Base-by-base conservation (phyloP, 2,888 invertebrate species). In the Luperina nickerlii region DNA sequence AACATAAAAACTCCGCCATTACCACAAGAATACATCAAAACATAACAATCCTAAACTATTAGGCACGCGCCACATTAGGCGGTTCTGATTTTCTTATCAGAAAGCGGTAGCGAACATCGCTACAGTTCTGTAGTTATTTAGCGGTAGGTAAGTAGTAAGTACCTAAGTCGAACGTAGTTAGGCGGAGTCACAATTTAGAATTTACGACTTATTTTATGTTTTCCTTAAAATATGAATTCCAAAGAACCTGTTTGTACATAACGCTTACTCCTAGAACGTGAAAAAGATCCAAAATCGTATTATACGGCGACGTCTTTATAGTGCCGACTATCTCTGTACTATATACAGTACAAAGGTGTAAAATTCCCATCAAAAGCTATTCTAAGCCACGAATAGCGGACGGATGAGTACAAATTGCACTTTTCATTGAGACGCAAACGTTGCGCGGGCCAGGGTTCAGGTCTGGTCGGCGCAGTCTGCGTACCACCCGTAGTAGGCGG, bases 391-490 rank as follows among this genome's bases (percentile, higher is more conserved):
- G 83, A 87, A 90, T 87, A 91, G 88, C 91, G 94, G 93, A 94
- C 94, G 94, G 94, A 92, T 83, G 78, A 83, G 81, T 81, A 82
- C 80, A 68, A 91, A 92, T 92, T 91, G 92, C 91, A 93, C 92
- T 90, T 91, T 81, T 74, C 69, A 82, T 13, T 71, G 83, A 78
- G 71, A 77, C 70, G 76, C 77, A 63, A 76, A 5, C 38, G 27
- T 42, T 60, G 45, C n/a, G 60, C 42, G 65, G 66, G n/a, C 70
- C 73, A 38, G 80, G 32, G 75, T 76, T 93, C 93, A 94, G 72
- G 92, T 90, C 68, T 88, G 87, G 81, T 92, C 91, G 15, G 80
- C 73, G 74, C 7, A 42, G n/a, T 89, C 88, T 83, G 91, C 85
- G 63, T 85, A 79, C 66, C 78, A 74, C 2, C 88, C 81, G 87